These are phyloP conservation scores for Gallinago media DNA, from an alignment of 2,113 vertebrate species.

Conservation along the genomic window DNA sequence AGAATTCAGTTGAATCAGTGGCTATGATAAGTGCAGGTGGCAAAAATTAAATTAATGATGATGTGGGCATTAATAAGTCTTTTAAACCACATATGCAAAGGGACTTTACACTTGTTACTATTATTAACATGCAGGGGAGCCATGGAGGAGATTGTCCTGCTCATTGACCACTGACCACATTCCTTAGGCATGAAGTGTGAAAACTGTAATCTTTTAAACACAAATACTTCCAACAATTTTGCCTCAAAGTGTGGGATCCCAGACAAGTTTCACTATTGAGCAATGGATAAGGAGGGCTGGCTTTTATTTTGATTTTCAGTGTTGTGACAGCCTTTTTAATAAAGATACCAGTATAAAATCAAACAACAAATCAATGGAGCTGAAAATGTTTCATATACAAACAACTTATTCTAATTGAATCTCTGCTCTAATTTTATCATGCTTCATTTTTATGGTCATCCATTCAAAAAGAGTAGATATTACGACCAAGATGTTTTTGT, in stretches of 20 bases:
- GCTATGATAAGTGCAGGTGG: background rate
- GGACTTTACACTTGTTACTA: background rate
- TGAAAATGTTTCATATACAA: background rate
- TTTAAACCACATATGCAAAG: background rate
- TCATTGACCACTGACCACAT: background rate
- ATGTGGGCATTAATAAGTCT: background rate
- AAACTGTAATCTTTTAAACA: background rate
- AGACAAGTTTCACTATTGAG: background rate
- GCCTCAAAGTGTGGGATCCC: background rate
- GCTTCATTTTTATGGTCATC: background rate
- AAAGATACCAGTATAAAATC: background rate
- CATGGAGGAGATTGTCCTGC: background rate
- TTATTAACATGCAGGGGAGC: background rate
- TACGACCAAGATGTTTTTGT: background rate
- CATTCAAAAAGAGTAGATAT: background rate
- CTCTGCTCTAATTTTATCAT: background rate
- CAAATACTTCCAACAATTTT: background rate
- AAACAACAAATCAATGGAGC: background rate
- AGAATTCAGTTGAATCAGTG: background rate
- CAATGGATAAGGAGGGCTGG: background rate
- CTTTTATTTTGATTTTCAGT: background rate
- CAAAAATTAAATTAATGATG: background rate
- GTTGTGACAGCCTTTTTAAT: background rate
- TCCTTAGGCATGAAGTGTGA: background rate
- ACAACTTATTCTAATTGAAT: background rate